Percentiles rank a stretch among this genome's conserved stretches.
Evolutionary conservation across 2,888 invertebrate genomes (phyloP).

Genomic region (Luperina testacea): DNA sequence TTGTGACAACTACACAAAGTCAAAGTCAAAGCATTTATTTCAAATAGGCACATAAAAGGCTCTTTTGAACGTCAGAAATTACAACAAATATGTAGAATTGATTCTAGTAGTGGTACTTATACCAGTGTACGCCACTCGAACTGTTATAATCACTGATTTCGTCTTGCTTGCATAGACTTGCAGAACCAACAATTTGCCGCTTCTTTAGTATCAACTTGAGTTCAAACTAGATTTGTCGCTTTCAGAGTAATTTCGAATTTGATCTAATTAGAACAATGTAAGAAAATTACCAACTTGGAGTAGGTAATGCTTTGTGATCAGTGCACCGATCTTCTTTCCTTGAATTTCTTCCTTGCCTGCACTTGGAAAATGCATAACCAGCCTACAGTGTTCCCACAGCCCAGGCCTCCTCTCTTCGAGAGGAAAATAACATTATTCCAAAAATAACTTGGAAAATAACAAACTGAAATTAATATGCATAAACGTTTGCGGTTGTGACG

Average conservation of each 20-base stretch:
- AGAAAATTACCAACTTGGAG: not conserved
- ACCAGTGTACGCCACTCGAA: not conserved
- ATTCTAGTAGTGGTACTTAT: not conserved
- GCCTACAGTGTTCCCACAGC: not conserved
- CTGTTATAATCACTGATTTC: not conserved
- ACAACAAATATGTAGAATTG: too few relatives aligned
- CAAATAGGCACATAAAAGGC: too few relatives aligned
- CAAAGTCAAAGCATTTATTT: too few relatives aligned
- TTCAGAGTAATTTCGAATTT: not conserved
- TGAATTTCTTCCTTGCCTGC: not conserved
- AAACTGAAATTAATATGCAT: constrained; percentile 11
- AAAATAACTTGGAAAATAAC: constrained; percentile 2
- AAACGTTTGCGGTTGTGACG: constrained; percentile 13
- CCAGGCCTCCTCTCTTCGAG: not conserved
- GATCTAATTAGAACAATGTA: not conserved
- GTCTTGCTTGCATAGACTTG: not conserved
- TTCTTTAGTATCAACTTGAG: not conserved
- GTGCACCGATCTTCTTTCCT: not conserved
- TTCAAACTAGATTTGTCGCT: not conserved
- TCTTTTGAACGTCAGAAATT: too few relatives aligned
- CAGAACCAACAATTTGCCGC: not conserved
- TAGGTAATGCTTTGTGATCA: not conserved
- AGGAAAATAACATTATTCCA: not conserved
- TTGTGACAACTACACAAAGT: not conserved
- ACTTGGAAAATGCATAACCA: not conserved